Evolutionary conservation across 2,888 invertebrate genomes (phyloP), one percentile per base, ranked within the genome.

Genomic region (Chrysodeixis includens): DNA sequence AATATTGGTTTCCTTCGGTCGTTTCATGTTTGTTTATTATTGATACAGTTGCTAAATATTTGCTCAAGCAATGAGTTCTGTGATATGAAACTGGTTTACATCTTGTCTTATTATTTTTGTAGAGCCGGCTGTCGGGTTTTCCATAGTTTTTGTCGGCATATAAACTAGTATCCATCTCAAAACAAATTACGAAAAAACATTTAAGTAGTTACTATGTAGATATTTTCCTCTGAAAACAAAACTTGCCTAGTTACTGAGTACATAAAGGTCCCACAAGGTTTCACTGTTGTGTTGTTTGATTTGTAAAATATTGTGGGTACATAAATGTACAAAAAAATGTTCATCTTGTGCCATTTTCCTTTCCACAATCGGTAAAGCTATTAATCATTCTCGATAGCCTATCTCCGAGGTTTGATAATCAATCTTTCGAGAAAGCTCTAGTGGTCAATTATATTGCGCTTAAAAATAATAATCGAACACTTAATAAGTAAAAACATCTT

Each of bases 21-120:
- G 32, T 62, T 54, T 16, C 2, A 44, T 18, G 8, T 51, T 69
- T 30, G 30, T 46, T 12, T 49, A 20, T 55, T 40, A 32, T 61
- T 53, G 26, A 16, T 54, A 10, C 32, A 44, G 14, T n/a, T 64
- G 32, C 18, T 52, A 71, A 70, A 61, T 71, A 57, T 76, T 71
- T 71, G 14, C 56, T 64, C 9, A 18, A 32, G 52, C 46, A 18
- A 32, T 26, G 26, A 56, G 40, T 70, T 49, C 70, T 58, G 18
- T 32, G 59, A 63, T 70, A 57, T 20, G 12, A 10, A 56, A 20
- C 12, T 51, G 49, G 14, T 22, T 44, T 51, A 54, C 7, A 26
- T 35, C 10, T 35, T 12, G 12, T 12, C 8, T 30, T 30, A 6
- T 30, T 30, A 7, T 7, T 10, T 35, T 12, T 35, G 3, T 35